Evolutionary conservation across 2,797 vertebrate species (phyloP).

Genomic region (Gouania willdenowi): DNA sequence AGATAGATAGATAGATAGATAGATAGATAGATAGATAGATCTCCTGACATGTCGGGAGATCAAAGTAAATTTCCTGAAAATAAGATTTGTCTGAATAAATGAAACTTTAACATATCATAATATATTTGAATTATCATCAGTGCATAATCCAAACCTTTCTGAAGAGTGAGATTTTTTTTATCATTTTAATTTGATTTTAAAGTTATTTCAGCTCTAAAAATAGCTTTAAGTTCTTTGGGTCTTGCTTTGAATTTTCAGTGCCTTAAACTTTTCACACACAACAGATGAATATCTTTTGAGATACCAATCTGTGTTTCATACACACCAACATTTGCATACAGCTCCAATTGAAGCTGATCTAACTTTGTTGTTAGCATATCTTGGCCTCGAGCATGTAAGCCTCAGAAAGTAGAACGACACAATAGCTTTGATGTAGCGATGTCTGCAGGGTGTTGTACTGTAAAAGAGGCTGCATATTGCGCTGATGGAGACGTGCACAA

Average conservation of each 20-base stretch:
- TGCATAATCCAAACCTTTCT: no score
- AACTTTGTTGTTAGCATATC: constrained; percentile 31
- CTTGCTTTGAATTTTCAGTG: not conserved
- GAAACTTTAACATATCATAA: no score
- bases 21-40: no score
- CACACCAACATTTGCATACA: constrained; percentile 18
- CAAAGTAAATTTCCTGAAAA: no score
- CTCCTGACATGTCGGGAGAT: no score
- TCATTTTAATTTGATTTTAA: no score
- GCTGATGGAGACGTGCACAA: constrained; percentile 4
- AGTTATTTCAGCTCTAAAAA: not conserved
- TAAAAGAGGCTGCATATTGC: constrained; percentile 8
- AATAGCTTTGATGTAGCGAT: constrained; percentile 47
- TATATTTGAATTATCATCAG: no score
- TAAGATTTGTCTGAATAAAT: no score
- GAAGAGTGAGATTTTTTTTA: no score
- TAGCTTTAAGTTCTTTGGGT: not conserved
- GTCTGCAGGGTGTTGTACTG: constrained; percentile 33
- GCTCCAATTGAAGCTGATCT: constrained; percentile 34
- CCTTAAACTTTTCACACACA: not conserved
- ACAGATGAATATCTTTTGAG: no score
- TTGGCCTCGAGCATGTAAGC: constrained; percentile 8
- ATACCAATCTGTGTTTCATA: constrained; percentile 2
- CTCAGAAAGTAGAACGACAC: constrained; percentile 52
- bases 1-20: no score